Evolutionary conservation across 1,140 invertebrate genomes (phyloP).

Genomic region (Micrasema longulum): DNA sequence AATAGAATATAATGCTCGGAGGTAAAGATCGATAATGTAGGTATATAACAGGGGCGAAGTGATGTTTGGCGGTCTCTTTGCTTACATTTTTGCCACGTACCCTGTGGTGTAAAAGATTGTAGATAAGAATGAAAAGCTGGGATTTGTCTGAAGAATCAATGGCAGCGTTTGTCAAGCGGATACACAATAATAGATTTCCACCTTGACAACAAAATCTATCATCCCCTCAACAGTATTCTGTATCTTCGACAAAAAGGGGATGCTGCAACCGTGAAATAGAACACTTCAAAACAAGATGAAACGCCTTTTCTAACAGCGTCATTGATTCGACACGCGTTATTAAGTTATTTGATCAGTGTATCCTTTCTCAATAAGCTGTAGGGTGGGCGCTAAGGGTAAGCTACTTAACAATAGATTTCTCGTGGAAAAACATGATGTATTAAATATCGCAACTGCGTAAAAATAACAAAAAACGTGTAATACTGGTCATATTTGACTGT

Average conservation of each 20-base stretch:
- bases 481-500: not conserved
- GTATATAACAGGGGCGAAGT: conserved; percentile 49
- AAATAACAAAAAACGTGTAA: not conserved
- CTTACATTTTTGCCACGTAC: conserved; percentile 46
- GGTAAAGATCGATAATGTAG: conserved; percentile 50
- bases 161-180: conserved; percentile 42
- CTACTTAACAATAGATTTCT: conserved; percentile 12
- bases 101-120: conserved; percentile 49
- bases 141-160: conserved; percentile 47
- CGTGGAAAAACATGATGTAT: not conserved
- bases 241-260: not conserved
- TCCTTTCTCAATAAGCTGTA: conserved; percentile 6
- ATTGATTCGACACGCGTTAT: not conserved
- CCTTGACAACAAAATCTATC: conserved; percentile 21
- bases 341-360: not conserved
- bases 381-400: conserved; percentile 30
- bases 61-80: conserved; percentile 46
- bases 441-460: not conserved
- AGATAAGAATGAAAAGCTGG: conserved; percentile 51
- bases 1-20: conserved; percentile 30
- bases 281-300: not conserved
- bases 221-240: not conserved
- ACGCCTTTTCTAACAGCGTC: not conserved
- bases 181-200: conserved; percentile 28
- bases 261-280: not conserved